These are phyloP conservation scores for Stegastes partitus DNA, from an alignment of 2,113 vertebrate genomes.

Conservation along the genomic window DNA sequence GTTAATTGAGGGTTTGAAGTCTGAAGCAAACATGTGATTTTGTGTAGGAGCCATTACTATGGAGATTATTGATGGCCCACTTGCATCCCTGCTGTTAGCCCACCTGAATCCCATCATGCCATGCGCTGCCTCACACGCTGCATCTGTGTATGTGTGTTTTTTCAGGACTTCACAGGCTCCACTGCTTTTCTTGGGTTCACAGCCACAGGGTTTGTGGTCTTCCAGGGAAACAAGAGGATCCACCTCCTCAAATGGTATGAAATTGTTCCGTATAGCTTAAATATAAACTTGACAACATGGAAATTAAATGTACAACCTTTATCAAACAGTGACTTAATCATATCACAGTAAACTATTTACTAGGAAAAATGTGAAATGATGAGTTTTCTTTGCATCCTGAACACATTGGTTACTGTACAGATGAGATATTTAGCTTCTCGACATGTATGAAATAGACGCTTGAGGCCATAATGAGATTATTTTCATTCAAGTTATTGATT, in stretches of 20 bases:
- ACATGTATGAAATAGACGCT: too few species aligned
- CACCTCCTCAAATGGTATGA: slow-evolving; percentile 95
- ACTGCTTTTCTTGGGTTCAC: slow-evolving; percentile 98
- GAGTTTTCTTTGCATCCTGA: too few species aligned
- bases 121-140: slow-evolving; percentile 9
- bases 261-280: not conserved
- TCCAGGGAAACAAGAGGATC: slow-evolving; percentile 98
- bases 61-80: slow-evolving; percentile 34
- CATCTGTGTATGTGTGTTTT: slow-evolving; percentile 37
- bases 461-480: not conserved
- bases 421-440: too few species aligned
- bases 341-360: too few species aligned
- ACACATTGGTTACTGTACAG: too few species aligned
- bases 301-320: not conserved
- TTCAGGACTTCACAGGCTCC: slow-evolving; percentile 93
- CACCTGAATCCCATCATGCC: slow-evolving; percentile 30
- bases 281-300: not conserved
- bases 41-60: slow-evolving; percentile 27
- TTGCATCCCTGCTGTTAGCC: slow-evolving; percentile 25
- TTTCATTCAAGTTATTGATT: not conserved
- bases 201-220: slow-evolving; percentile 96
- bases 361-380: too few species aligned
- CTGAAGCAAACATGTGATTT: slow-evolving; percentile 19
- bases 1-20: slow-evolving; percentile 15
- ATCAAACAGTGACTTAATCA: not conserved